A percentile compares a stretch with the other conserved stretches of the same genome.
These are phyloP conservation scores for Mobula birostris DNA, from an alignment of 2,113 vertebrate genomes.

Conservation along the genomic window DNA sequence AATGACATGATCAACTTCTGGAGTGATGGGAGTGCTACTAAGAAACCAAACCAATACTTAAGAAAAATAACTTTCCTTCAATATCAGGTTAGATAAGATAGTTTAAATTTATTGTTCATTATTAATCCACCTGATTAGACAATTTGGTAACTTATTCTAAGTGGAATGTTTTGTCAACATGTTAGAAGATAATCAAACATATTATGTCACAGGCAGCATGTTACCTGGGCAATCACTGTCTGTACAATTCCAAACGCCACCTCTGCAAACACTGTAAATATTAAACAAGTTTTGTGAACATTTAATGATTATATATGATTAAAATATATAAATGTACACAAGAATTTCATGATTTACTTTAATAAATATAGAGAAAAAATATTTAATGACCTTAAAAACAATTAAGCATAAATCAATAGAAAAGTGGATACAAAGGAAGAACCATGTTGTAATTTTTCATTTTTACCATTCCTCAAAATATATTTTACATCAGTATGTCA, in stretches of 20 bases:
- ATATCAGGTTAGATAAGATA: background rate
- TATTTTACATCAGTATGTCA: background rate
- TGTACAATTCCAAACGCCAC: slow-evolving; percentile 93
- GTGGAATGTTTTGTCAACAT: background rate
- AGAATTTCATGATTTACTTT: background rate
- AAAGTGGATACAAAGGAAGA: background rate
- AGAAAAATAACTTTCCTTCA: background rate
- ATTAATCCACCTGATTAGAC: background rate
- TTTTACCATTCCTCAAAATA: background rate
- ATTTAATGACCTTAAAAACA: background rate
- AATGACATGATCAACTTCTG: background rate
- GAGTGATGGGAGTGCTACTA: background rate
- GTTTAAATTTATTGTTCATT: background rate
- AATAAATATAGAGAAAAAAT: background rate
- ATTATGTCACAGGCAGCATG: slow-evolving; percentile 38
- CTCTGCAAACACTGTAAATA: slow-evolving; percentile 72
- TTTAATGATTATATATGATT: background rate
- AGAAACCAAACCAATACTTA: background rate
- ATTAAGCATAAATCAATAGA: background rate
- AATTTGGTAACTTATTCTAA: background rate
- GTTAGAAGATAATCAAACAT: background rate
- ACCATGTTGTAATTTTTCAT: background rate
- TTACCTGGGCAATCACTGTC: slow-evolving; percentile 93
- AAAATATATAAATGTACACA: background rate
- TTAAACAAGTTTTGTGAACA: slow-evolving; percentile 32